Evolutionary conservation across 1,140 invertebrate species (phyloP).

Genomic region (Temnothorax curvispinosus): DNA sequence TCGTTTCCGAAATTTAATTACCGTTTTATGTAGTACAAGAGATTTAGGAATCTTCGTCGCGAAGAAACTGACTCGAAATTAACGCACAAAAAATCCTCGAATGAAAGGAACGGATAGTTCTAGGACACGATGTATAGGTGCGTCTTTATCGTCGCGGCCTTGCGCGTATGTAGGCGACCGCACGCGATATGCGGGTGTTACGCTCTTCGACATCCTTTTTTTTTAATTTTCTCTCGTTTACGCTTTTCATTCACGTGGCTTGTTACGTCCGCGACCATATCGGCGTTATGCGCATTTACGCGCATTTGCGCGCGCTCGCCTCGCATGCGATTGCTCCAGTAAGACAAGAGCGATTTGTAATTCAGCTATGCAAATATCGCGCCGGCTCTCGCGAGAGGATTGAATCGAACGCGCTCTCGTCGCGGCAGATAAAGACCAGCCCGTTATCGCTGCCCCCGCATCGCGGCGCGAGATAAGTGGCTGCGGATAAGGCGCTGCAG

Average conservation of each 20-base stretch:
- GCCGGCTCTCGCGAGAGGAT: neutral
- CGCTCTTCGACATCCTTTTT: conserved; percentile 57
- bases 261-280: conserved; percentile 21
- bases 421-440: neutral
- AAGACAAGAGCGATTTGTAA: conserved; percentile 6
- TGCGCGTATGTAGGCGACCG: conserved; percentile 67
- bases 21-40: neutral
- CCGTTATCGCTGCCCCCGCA: conserved; percentile 14
- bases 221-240: conserved; percentile 46
- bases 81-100: neutral
- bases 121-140: conserved; percentile 31
- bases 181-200: conserved; percentile 69
- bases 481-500: neutral
- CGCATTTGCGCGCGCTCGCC: conserved; percentile 4
- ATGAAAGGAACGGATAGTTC: conserved; percentile 9
- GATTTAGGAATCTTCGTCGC: neutral
- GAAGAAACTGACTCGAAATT: neutral
- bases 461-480: neutral
- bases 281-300: conserved; percentile 3
- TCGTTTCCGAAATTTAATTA: neutral
- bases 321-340: conserved; percentile 39
- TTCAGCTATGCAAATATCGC: neutral
- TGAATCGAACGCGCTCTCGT: neutral
- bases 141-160: conserved; percentile 71
- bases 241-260: conserved; percentile 61